phyloP scores from a whole-genome alignment of 2,797 vertebrate genomes.

The Sciurus vulgaris region DNA sequence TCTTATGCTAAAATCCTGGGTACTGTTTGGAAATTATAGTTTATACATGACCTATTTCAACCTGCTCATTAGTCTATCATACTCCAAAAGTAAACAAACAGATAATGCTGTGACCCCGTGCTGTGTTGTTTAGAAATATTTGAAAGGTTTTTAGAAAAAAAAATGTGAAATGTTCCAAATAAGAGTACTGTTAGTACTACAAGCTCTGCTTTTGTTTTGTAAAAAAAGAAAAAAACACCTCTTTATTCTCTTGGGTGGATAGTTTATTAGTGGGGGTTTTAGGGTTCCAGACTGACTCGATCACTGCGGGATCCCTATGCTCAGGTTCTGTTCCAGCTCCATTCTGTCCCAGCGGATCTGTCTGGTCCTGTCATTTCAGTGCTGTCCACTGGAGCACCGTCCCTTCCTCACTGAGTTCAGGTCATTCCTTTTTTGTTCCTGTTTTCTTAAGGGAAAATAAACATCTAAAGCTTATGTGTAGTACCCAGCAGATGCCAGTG shows the following conservation, averaged over 20 bases:
- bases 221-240: neutral
- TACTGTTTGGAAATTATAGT: slow-evolving; percentile 9
- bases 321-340: too few relatives aligned
- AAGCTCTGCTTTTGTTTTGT: slow-evolving; percentile 49
- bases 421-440: neutral
- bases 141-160: slow-evolving; percentile 52
- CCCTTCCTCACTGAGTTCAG: neutral
- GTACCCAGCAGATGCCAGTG: neutral
- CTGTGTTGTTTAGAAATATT: slow-evolving; percentile 59
- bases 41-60: neutral
- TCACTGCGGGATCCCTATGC: neutral
- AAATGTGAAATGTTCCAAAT: neutral
- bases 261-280: neutral
- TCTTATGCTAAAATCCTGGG: neutral
- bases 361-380: neutral
- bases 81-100: slow-evolving; percentile 31
- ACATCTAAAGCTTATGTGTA: neutral
- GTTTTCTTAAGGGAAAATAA: neutral
- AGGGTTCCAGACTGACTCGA: neutral
- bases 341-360: neutral
- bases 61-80: neutral
- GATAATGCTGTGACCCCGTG: neutral
- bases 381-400: too few relatives aligned
- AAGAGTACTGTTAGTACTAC: neutral
- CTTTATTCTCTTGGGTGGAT: neutral